Conservation (phyloP, 92 coral and sea anemone species). For the Parazoanthus atlanticus region DNA sequence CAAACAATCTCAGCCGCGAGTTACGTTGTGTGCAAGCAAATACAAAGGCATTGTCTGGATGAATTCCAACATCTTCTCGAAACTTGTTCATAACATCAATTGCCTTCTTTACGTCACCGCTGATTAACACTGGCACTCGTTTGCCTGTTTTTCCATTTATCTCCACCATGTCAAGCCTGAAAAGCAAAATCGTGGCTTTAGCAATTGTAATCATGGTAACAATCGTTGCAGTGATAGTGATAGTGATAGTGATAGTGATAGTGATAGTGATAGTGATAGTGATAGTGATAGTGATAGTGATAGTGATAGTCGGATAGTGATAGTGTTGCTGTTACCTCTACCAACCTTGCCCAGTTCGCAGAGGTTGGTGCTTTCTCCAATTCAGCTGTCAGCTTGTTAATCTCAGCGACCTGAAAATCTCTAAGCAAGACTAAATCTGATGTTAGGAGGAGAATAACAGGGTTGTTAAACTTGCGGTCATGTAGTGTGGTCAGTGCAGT, state of each 20-base stretch:
- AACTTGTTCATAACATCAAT: not conserved
- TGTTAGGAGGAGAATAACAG: conserved; percentile 44
- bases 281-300: not conserved
- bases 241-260: too few species aligned
- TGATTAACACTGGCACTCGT: conserved; percentile 25
- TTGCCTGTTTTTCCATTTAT: not conserved
- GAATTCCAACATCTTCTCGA: conserved; percentile 5
- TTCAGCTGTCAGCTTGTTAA: not conserved
- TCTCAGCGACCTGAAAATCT: conserved; percentile 27
- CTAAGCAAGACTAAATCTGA: conserved; percentile 40
- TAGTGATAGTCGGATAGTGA: too few species aligned
- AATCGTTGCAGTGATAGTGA: not conserved
- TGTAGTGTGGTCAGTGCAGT: conserved; percentile 41
- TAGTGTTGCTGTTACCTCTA: conserved; percentile 22
- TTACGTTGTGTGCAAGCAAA: conserved; percentile 14
- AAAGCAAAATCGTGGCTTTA: not conserved
- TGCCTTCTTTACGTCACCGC: not conserved
- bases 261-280: not conserved
- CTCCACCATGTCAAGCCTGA: conserved; percentile 11
- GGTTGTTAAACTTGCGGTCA: conserved; percentile 32
- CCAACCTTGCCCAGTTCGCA: conserved; percentile 34
- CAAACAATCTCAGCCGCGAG: conserved; percentile 10
- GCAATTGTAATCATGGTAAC: not conserved
- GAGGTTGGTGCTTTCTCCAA: not conserved
- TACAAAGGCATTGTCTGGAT: not conserved